Base-by-base conservation (phyloP, 2,888 invertebrate species). In the Xestia sexstrigata region DNA sequence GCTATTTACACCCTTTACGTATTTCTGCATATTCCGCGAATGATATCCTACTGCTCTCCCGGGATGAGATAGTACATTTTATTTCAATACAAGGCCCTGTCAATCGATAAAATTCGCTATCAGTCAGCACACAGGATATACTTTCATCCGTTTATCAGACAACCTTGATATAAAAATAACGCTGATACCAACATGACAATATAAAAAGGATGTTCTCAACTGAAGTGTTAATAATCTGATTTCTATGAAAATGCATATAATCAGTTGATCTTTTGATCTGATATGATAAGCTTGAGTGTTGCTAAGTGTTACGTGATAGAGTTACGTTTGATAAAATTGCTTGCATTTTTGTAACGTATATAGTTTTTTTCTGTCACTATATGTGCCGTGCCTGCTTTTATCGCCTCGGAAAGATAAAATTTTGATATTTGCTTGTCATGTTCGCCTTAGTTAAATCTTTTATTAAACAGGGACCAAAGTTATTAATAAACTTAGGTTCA, bases 61-160 rank as follows among this genome's bases (percentile, higher is more conserved):
- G 30, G 62, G 15, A 70, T 63, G 79, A 67, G 79, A 83, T 67
- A 67, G 35, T 15, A 15, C 39, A 71, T 42, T 42, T 47, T 70
- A 79, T 83, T 70, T 79, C 13, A 23, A 62, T 71, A 42, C 79
- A 72, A 83, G 72, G 81, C 26, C 62, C 13, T 35, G 42, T 55
- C 15, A 60, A 80, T 66, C 58, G 69, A 84, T 81, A 60, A 30
- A 35, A 69, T 58, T 30, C 5, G 0, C 65, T 86, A 85, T 85
- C 85, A 74, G 15, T 1, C 5, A 35, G 23, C n/a, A 15, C 70
- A 70, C 74, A 75, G 86, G 63, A 86, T 75, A 52, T 68, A 63
- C 79, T 86, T 86, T 78, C 83, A 83, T 73, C 17, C 15, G 9
- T 72, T 86, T 86, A 86, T 83, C 86, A 62, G 26, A 42, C 42